Evolutionary conservation across 1,140 invertebrate genomes (phyloP), one percentile per base, ranked within the genome.

Genomic region (Elysia chlorotica): DNA sequence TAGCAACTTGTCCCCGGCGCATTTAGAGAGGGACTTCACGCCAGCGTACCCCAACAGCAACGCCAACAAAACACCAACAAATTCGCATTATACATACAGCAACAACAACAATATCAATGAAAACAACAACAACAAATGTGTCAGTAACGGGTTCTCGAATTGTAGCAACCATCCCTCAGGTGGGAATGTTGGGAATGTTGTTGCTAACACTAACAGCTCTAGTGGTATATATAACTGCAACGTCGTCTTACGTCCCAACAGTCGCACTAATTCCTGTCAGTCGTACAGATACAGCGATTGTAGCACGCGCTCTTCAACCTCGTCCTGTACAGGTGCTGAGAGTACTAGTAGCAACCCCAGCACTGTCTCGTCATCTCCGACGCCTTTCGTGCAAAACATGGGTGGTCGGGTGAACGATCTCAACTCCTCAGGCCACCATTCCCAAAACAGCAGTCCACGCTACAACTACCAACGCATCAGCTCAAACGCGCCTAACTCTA

Each of bases 11-110:
- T n/a, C n/a, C n/a, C n/a, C 36, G 33, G 28, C 48, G 23, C 17
- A 4, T 28, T 53, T 69, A 28, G 78, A 75, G 36, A 77, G 73
- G 35, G 78, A 77, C 63, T 76, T 73, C 74, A 71, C 71, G 48
- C 71, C 71, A 30, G 62, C 70, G 4, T 74, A 72, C 31, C 33
- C 63, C 54, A 68, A 63, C 35, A 75, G 67, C 37, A 70, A 38
- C 56, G 68, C 23, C 33, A n/a, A n/a, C n/a, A n/a, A n/a, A n/a
- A n/a, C n/a, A n/a, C n/a, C n/a, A n/a, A n/a, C n/a, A n/a, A n/a
- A n/a, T n/a, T n/a, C n/a, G n/a, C n/a, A n/a, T n/a, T n/a, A n/a
- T n/a, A n/a, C n/a, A n/a, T n/a, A n/a, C n/a, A n/a, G n/a, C n/a
- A n/a, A n/a, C n/a, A n/a, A n/a, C n/a, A n/a, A n/a, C n/a, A n/a